Conservation (phyloP, 2,888 invertebrate species). For the Platynereis dumerilii region DNA sequence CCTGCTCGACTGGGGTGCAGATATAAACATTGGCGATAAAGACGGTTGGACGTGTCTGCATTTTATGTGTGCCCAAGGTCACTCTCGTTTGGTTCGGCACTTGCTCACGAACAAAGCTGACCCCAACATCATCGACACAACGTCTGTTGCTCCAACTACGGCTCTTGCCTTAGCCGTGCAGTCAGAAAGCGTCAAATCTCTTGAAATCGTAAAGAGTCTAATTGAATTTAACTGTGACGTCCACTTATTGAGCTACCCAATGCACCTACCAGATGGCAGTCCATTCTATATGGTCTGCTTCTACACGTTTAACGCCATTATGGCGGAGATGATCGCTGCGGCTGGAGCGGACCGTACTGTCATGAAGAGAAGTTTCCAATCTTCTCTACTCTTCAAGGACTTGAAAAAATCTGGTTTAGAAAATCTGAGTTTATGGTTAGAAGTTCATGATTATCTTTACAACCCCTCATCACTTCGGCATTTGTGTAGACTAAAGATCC, state of each 20-base stretch:
- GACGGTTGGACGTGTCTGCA: slow-evolving; percentile 3
- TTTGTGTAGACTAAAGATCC: slow-evolving; percentile 5
- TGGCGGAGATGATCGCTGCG: background rate
- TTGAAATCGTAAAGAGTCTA: background rate
- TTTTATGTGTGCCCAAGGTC: background rate
- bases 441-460: background rate
- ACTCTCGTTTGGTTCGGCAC: background rate
- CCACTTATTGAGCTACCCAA: background rate
- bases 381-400: background rate
- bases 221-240: slow-evolving; percentile 6
- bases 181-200: background rate
- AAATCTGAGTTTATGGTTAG: background rate
- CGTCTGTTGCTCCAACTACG: background rate
- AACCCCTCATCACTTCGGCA: background rate
- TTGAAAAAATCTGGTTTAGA: background rate
- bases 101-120: background rate
- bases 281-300: slow-evolving; percentile 6
- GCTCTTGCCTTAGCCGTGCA: slow-evolving; percentile 1
- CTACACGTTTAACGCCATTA: background rate
- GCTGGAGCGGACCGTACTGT: background rate
- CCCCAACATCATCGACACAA: background rate
- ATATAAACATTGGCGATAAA: background rate
- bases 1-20: slow-evolving; percentile 2
- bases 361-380: background rate
- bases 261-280: background rate